These are phyloP conservation scores for Bufo bufo DNA, from an alignment of 2,113 vertebrate genomes.

Conservation along the genomic window DNA sequence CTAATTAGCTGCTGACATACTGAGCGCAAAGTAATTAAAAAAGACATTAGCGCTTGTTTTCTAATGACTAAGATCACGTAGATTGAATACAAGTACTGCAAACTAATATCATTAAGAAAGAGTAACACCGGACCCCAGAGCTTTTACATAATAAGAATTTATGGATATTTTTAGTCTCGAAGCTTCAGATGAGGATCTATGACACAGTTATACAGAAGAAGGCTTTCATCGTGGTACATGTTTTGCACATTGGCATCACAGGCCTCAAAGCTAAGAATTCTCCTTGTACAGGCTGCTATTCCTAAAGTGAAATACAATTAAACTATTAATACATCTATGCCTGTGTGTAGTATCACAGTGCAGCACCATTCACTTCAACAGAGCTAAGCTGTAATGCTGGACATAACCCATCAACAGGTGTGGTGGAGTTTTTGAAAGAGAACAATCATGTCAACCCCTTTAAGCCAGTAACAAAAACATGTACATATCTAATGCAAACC, in stretches of 20 bases:
- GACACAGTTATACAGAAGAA: neutral
- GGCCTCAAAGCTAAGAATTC: neutral
- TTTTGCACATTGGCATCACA: neutral
- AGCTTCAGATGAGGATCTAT: too few species aligned
- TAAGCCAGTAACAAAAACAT: too few species aligned
- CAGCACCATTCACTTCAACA: too few species aligned
- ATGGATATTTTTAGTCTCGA: neutral
- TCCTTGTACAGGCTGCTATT: neutral
- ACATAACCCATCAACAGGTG: too few species aligned
- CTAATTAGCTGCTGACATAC: slow-evolving; percentile 64
- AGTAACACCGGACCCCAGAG: slow-evolving; percentile 31
- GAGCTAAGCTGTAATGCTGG: too few species aligned
- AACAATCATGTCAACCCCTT: too few species aligned
- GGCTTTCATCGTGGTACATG: neutral
- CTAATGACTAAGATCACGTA: slow-evolving; percentile 64
- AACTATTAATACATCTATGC: too few species aligned
- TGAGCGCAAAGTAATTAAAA: slow-evolving; percentile 65
- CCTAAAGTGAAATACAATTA: neutral
- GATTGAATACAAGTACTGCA: slow-evolving; percentile 62
- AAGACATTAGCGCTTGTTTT: slow-evolving; percentile 64
- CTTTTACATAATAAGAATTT: neutral
- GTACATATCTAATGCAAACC: too few species aligned
- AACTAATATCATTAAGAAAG: slow-evolving; percentile 61
- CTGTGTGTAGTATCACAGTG: too few species aligned
- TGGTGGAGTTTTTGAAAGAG: too few species aligned